Base-by-base conservation (phyloP, 2,797 vertebrate genomes). In the Coracias cyanogaster region DNA sequence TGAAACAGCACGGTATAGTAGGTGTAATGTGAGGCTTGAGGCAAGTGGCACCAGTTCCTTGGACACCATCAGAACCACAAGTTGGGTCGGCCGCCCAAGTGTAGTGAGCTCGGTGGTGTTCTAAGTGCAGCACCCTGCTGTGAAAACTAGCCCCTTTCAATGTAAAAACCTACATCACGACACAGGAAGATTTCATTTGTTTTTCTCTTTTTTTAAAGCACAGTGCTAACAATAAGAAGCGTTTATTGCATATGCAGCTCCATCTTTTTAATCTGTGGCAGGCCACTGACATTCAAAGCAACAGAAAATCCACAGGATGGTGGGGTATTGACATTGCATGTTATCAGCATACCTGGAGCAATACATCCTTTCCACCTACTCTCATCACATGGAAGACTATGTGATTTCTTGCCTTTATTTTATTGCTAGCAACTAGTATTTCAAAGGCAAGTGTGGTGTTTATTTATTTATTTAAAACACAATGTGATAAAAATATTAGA, bases 341-440 rank as follows among this genome's bases (percentile, higher is more conserved):
- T 70, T 67, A 52, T 26, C 66, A 57, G 39, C 24, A 11, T 49
- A 81, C 61, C 35, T 89, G n/a, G 61, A 76, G 88, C 39, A 93
- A 85, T 82, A 89, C 71, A 90, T 87, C 70, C 60, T 83, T 97
- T 89, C 54, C 73, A 83, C 52, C 79, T 73, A 62, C 80, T 92
- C 79, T 41, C 48, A 71, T 94, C 64, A 57, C 57, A 45, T 9
- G 15, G 25, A 14, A 85, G 43, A 29, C n/a, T 51, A 10, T 51
- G 25, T 43, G 73, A 72, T 94, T 97, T 67, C 93, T 96, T 96
- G 64, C 80, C 89, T 96, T 94, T 66, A 57, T 94, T 94, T 86
- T 87, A 86, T 76, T 88, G 80, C 61, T 86, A 81, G 57, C 61
- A 90, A 17, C 48, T 71, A 61, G 60, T 86, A 87, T 94, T 96